These are phyloP conservation scores for Pygoscelis antarcticus DNA, from an alignment of 2,113 vertebrate genomes.

Conservation along the genomic window DNA sequence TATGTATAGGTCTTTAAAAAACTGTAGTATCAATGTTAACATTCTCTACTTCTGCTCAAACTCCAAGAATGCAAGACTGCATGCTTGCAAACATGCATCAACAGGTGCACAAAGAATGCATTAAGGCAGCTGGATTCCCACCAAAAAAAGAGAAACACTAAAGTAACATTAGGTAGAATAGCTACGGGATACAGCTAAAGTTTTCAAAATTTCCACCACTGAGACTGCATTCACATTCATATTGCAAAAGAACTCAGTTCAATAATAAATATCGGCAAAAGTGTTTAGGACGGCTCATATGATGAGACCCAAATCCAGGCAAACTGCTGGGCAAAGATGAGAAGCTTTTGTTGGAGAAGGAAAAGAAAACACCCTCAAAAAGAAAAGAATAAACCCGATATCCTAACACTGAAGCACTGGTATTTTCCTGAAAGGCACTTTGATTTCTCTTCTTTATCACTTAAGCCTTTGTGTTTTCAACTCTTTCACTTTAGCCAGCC, in stretches of 20 bases:
- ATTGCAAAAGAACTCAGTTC: background rate
- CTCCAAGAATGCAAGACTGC: background rate
- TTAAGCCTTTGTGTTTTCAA: background rate
- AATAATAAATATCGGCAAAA: background rate
- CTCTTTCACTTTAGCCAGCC: background rate
- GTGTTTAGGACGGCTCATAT: background rate
- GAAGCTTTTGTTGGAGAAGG: background rate
- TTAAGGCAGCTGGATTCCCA: background rate
- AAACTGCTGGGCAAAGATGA: background rate
- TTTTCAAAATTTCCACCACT: background rate
- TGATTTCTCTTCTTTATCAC: background rate
- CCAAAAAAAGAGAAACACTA: background rate
- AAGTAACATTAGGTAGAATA: background rate
- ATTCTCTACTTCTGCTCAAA: background rate
- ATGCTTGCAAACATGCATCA: background rate
- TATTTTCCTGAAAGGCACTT: background rate
- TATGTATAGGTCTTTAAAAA: background rate
- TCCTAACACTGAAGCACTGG: background rate
- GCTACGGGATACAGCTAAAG: background rate
- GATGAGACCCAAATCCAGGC: background rate
- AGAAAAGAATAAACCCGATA: background rate
- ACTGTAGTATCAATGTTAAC: background rate
- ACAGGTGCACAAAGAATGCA: background rate
- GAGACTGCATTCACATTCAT: background rate
- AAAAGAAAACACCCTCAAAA: background rate